Percentiles rank a stretch among this genome's conserved stretches.
Conservation (phyloP, 2,797 vertebrate species). For the Moxostoma hubbsi region DNA sequence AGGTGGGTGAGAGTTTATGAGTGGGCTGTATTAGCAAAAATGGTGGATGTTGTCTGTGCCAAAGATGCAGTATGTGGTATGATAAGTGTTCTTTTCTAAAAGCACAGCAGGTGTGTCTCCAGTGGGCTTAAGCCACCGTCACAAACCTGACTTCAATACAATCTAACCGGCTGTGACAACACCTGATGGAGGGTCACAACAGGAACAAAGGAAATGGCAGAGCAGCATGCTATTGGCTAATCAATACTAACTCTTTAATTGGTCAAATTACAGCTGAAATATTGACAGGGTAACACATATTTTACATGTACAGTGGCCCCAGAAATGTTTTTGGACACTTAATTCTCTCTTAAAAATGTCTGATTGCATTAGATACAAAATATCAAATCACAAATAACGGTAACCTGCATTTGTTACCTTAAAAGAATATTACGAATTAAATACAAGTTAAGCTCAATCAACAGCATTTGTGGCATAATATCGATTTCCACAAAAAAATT, state of each 20-base stretch:
- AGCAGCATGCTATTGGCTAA: slow-evolving; percentile 25
- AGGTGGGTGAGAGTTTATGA: slow-evolving; percentile 34
- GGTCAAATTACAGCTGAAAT: not conserved
- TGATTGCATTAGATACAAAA: too few species aligned
- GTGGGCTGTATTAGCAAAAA: slow-evolving; percentile 26
- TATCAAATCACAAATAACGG: too few species aligned
- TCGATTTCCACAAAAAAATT: too few species aligned
- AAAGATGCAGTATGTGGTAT: slow-evolving; percentile 11
- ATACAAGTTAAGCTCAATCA: too few species aligned
- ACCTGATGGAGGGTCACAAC: slow-evolving; percentile 57
- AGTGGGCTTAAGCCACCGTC: slow-evolving; percentile 30
- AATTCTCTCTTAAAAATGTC: too few species aligned
- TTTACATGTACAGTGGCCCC: too few species aligned
- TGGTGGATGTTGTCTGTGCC: slow-evolving; percentile 40
- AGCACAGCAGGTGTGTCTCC: slow-evolving; percentile 45
- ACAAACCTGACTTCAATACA: slow-evolving; percentile 47
- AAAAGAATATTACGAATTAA: too few species aligned
- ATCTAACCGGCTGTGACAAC: slow-evolving; percentile 51
- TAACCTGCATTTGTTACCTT: too few species aligned
- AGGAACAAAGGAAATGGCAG: slow-evolving; percentile 42
- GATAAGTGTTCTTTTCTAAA: slow-evolving; percentile 35
- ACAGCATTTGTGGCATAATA: too few species aligned
- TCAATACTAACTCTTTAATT: slow-evolving; percentile 38
- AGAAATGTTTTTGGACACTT: too few species aligned
- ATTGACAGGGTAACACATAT: not conserved